phyloP scores from a whole-genome alignment of 64 coral and sea anemone species.

The Actinia tenebrosa region DNA sequence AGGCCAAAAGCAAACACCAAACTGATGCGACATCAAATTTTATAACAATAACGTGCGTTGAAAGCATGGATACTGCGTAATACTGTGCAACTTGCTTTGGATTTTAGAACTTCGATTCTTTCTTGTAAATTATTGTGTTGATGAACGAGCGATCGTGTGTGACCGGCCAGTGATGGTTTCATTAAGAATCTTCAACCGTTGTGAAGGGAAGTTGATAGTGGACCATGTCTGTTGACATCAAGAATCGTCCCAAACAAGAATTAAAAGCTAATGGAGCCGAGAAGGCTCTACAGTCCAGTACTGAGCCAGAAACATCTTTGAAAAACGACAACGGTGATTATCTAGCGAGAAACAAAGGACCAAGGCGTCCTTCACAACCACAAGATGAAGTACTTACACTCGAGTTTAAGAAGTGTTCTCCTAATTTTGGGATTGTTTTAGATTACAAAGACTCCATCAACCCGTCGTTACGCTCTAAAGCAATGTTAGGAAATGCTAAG shows the following conservation, averaged over 20 bases:
- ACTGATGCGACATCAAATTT: not conserved
- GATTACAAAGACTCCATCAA: slow-evolving; percentile 14
- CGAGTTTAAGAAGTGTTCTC: slow-evolving; percentile 55
- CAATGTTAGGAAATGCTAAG: slow-evolving; percentile 26
- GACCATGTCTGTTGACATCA: not conserved
- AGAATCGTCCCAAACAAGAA: not conserved
- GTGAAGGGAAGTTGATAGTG: slow-evolving; percentile 3
- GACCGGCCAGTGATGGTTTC: not conserved
- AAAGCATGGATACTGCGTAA: not conserved
- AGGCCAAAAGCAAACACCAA: not conserved
- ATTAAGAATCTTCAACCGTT: not conserved
- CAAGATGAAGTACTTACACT: not conserved
- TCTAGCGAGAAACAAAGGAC: not conserved
- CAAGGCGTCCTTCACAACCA: slow-evolving; percentile 21
- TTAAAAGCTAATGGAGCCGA: not conserved
- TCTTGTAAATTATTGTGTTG: not conserved
- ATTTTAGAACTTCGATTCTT: not conserved
- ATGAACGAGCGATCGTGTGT: not conserved
- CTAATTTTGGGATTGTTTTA: slow-evolving; percentile 50
- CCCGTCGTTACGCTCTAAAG: slow-evolving; percentile 14
- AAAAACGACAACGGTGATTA: not conserved
- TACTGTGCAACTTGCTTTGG: not conserved
- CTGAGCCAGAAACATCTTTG: not conserved
- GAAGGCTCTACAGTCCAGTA: not conserved
- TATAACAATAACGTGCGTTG: not conserved